Evolutionary conservation across 2,113 vertebrate genomes (phyloP).

Genomic region (Ptilorrhoa leucosticta): DNA sequence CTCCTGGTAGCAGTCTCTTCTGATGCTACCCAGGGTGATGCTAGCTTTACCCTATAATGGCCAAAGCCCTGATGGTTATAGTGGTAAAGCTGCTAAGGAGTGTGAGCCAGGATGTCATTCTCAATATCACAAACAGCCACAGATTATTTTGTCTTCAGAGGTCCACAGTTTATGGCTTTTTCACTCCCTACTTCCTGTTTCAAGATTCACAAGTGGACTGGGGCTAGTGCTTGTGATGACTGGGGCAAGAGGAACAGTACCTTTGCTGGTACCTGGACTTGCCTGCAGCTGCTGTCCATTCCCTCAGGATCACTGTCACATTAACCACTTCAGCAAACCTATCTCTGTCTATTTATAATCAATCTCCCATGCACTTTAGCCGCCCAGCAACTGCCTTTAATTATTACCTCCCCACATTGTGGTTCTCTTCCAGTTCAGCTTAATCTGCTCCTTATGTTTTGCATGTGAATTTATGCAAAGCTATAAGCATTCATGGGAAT

Average conservation of each 20-base stretch:
- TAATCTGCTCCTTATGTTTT: slow-evolving; percentile 55
- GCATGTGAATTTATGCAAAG: slow-evolving; percentile 45
- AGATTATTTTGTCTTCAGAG: neutral
- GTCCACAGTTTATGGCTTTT: neutral
- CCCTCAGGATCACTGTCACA: neutral
- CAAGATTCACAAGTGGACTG: neutral
- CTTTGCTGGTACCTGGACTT: neutral
- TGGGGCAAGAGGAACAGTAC: neutral
- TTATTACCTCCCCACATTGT: slow-evolving; percentile 7
- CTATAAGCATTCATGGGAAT: slow-evolving; percentile 41
- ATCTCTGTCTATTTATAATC: slow-evolving; percentile 2
- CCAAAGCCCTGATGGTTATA: slow-evolving; percentile 41
- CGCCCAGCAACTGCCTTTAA: slow-evolving; percentile 29
- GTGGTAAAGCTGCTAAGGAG: slow-evolving; percentile 46
- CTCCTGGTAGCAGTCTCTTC: slow-evolving; percentile 66
- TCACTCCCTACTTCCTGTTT: neutral
- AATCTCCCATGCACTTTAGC: neutral
- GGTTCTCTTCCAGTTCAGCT: slow-evolving; percentile 31
- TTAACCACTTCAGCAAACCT: neutral
- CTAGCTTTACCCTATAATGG: slow-evolving; percentile 61
- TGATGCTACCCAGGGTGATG: slow-evolving; percentile 65
- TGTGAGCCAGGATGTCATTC: neutral
- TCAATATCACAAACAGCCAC: neutral
- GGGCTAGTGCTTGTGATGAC: neutral
- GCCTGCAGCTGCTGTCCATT: neutral